Evolutionary conservation across 2,888 invertebrate genomes (phyloP), one percentile per base, ranked within the genome.

Genomic region (Melipona bicolor): DNA sequence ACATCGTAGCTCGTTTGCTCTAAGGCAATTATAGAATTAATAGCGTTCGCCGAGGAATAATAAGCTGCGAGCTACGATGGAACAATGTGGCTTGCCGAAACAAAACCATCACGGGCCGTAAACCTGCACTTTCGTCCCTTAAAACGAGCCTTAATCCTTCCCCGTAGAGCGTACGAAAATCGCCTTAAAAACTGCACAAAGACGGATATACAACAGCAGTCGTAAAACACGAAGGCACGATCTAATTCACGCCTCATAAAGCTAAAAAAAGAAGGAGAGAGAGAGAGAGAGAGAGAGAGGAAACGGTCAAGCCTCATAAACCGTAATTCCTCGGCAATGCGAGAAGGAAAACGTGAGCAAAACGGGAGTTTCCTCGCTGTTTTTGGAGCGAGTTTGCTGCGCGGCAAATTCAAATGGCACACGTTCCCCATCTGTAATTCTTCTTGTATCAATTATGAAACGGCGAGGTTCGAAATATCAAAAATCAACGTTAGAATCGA

Each of bases 241-340:
- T 67, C 50, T 70, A 65, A 80, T 70, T 77, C 62, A 64, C 54
- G 80, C 71, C n/a, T 61, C 79, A 36, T 71, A 65, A 71, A 81
- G 67, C 59, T 71, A 81, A 67, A 67, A 67, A 43, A 56, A 11
- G 13, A 4, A 5, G 19, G 6, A 13, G 19, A 43, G 17, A 19
- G 24, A 21, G 19, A 11, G 52, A 21, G 64, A 49, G 27, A 56
- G 49, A 21, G 4, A 2, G 15, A 43, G 15, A 27, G n/a, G 68
- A 52, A 69, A 52, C 15, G 50, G 68, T 52, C 68, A 27, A 27
- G 68, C 27, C 27, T 69, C 68, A 21, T 52, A 69, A 69, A 69
- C 50, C 52, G 68, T 27, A 69, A 69, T 69, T 69, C 5, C 68
- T 43, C 21, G 32, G 27, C 27, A 19, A 27, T 50, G 19, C 19